Conservation (phyloP, 2,797 vertebrate species). For the Acanthiza pusilla region DNA sequence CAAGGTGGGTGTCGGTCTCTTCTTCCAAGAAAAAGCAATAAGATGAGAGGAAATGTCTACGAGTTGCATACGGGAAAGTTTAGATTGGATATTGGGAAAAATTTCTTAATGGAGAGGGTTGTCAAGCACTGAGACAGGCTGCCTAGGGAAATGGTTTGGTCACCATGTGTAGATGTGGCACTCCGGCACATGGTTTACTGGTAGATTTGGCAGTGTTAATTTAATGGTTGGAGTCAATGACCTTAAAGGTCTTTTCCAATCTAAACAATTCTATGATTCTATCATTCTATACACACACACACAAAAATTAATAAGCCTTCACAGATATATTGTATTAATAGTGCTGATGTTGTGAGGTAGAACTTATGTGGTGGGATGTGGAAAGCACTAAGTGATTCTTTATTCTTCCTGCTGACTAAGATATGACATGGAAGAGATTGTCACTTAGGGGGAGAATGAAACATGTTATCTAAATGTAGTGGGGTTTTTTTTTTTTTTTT, state of each 20-base stretch:
- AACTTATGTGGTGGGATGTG: neutral
- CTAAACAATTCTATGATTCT: neutral
- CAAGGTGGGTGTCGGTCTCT: neutral
- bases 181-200: neutral
- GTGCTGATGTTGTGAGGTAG: conserved; percentile 53
- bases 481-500: neutral
- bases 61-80: neutral
- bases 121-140: neutral
- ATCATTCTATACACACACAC: conserved; percentile 61
- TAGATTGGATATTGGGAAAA: neutral
- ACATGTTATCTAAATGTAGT: neutral
- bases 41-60: neutral
- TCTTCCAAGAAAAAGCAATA: neutral
- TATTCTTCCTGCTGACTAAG: conserved; percentile 26
- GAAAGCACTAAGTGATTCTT: conserved; percentile 31
- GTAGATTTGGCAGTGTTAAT: neutral
- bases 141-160: neutral
- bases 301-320: conserved; percentile 77
- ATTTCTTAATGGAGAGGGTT: neutral
- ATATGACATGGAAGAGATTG: neutral
- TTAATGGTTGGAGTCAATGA: neutral
- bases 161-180: neutral
- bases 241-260: neutral
- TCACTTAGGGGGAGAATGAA: neutral
- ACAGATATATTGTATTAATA: conserved; percentile 69